Percentiles rank a stretch among this genome's conserved stretches.
phyloP scores from a whole-genome alignment of 2,113 vertebrate genomes.

The Zootoca vivipara region DNA sequence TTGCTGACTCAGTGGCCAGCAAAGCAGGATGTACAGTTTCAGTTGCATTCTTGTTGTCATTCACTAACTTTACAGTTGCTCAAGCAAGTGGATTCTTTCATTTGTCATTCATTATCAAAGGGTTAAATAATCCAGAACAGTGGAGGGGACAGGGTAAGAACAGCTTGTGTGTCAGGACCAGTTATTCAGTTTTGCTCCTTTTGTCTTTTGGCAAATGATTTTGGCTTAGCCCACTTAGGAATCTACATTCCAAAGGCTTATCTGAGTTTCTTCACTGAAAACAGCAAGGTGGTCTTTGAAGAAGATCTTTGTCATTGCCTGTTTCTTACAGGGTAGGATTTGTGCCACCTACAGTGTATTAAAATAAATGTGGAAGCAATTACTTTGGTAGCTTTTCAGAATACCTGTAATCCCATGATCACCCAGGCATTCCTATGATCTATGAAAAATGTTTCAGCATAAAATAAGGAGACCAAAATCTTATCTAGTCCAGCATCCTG shows the following conservation, averaged over 20 bases:
- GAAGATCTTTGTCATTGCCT: neutral
- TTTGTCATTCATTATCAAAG: conserved; percentile 1
- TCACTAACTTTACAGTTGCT: neutral
- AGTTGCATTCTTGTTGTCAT: neutral
- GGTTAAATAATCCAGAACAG: neutral
- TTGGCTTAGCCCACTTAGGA: neutral
- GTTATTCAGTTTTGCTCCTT: neutral
- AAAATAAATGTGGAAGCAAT: neutral
- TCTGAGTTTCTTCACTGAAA: neutral
- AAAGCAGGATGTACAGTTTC: neutral
- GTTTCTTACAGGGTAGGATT: neutral
- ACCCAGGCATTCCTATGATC: neutral
- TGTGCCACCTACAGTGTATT: neutral
- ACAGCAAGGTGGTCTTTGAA: neutral
- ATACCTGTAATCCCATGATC: neutral
- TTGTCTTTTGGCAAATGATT: neutral
- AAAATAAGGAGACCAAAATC: neutral
- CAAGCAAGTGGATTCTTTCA: neutral
- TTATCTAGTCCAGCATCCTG: neutral
- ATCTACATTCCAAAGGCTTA: conserved; percentile 9
- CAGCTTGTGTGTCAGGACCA: neutral
- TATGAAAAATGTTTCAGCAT: neutral
- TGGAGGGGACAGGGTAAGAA: neutral
- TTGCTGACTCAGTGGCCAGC: neutral
- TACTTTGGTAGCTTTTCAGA: neutral